A percentile compares a stretch with the other conserved stretches of the same genome.
Evolutionary conservation across 2,113 vertebrate genomes (phyloP).

Genomic region (Apeltes quadracus): DNA sequence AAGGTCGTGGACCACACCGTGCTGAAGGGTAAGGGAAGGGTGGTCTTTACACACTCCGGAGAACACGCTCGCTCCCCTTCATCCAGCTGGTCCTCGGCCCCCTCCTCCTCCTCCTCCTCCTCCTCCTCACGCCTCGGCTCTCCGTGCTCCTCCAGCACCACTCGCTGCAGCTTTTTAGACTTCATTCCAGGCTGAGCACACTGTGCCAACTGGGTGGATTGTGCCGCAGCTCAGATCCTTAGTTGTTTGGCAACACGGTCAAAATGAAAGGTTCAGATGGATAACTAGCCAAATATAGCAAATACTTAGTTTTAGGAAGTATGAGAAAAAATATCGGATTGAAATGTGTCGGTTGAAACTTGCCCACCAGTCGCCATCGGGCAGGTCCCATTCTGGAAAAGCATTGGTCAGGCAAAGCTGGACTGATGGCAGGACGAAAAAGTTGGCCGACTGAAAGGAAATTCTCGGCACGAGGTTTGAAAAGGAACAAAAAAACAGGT

Average conservation of each 20-base stretch:
- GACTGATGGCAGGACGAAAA: conserved; percentile 37
- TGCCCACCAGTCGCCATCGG: conserved; percentile 24
- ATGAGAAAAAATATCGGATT: neutral
- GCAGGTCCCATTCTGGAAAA: conserved; percentile 23
- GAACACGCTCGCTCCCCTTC: conserved; percentile 25
- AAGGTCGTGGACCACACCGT: conserved; percentile 45
- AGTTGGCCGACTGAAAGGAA: conserved; percentile 46
- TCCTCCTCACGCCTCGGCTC: conserved; percentile 5
- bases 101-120: neutral
- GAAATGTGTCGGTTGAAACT: neutral
- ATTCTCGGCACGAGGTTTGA: conserved; percentile 35
- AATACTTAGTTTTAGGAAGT: neutral
- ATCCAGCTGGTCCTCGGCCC: neutral
- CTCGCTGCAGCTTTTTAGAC: neutral
- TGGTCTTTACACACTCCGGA: conserved; percentile 50
- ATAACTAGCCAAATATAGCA: neutral
- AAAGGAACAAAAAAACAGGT: conserved; percentile 52
- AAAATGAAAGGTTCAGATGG: neutral
- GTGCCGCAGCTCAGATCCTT: conserved; percentile 11
- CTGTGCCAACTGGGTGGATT: conserved; percentile 2
- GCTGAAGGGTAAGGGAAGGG: conserved; percentile 24
- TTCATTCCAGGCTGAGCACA: conserved; percentile 29
- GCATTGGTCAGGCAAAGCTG: conserved; percentile 30
- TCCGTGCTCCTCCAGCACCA: neutral
- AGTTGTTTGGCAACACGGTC: neutral